Base-by-base conservation (phyloP, 35 echinoderm and acorn worm genomes). In the Diadema setosum region DNA sequence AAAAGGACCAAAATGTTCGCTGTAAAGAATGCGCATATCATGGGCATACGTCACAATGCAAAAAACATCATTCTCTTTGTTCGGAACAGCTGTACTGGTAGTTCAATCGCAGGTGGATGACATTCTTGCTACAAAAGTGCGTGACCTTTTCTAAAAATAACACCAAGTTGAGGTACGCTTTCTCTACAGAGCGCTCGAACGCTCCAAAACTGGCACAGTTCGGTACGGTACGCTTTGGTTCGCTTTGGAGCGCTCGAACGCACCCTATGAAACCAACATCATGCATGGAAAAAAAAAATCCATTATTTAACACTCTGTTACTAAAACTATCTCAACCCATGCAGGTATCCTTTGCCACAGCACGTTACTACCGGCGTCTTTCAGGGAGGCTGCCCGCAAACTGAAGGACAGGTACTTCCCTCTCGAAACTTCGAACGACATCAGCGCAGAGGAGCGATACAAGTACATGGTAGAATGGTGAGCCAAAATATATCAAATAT, bases 381-480 rank as follows among this genome's bases (percentile, higher is more conserved):
- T 86, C 83, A 89, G 91, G 36, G 39, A 74, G 31, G 75, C 90
- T 46, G 95, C 95, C 5, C 25, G 43, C 40, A 56, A 57, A 35
- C 81, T 90, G 15, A 35, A 87, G 33, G 76, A 91, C 21, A 89
- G 90, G 20, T 97, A 97, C 43, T 90, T 90, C 57, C 91, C 95
- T 0, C 61, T 97, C 76, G 95, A 97, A 46, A 97, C 93, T 83
- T 81, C 91, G 18, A 60, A 52, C 21, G 39, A 58, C 0, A 21
- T 97, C 48, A 58, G 36, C 20, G 32, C 63, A 74, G 91, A 90
- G 17, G 91, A 97, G 49, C 93, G 93, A 42, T 57, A 65, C 0
- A 24, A 89, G 40, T 83, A 65, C 27, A 97, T 97, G 95, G 86
- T 90, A 35, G 88, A 93, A 42, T 97, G 95, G 95, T 97, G 64